Percentiles rank a stretch among this genome's conserved stretches.
These are phyloP conservation scores for Melinaea menophilus DNA, from an alignment of 2,888 invertebrate genomes.

Conservation along the genomic window DNA sequence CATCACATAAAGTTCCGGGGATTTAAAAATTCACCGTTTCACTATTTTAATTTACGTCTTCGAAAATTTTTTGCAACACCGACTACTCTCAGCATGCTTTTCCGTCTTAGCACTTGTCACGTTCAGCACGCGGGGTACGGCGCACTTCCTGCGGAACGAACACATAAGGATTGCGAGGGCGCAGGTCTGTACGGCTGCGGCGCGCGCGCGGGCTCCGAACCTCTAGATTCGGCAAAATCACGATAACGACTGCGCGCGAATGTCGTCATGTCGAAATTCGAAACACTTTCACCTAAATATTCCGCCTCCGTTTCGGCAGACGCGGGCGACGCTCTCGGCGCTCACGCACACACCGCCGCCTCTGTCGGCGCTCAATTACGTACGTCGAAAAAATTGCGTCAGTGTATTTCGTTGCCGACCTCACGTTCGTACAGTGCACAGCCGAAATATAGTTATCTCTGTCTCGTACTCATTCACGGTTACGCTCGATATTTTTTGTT, in stretches of 20 bases:
- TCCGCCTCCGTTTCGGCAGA: conserved; percentile 77
- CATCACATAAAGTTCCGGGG: conserved; percentile 66
- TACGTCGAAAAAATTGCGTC: conserved; percentile 77
- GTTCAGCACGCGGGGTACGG: conserved; percentile 56
- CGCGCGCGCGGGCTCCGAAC: conserved; percentile 62
- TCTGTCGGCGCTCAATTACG: conserved; percentile 71
- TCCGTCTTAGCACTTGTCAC: conserved; percentile 56
- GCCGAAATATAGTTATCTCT: conserved; percentile 76
- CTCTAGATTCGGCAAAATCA: conserved; percentile 77
- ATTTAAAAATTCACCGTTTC: conserved; percentile 59
- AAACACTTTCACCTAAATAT: conserved; percentile 79
- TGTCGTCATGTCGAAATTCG: conserved; percentile 79
- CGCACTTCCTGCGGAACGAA: conserved; percentile 61
- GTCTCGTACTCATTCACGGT: conserved; percentile 70
- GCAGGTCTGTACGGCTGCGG: conserved; percentile 45
- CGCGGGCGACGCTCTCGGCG: conserved; percentile 77
- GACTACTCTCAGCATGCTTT: conserved; percentile 71
- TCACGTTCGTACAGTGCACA: conserved; percentile 61
- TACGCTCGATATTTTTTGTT: conserved; percentile 63
- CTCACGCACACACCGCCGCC: conserved; percentile 72
- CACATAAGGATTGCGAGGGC: conserved; percentile 50
- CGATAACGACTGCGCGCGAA: conserved; percentile 78
- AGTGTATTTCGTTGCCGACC: conserved; percentile 76
- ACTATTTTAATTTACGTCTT: conserved; percentile 71
- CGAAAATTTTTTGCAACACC: conserved; percentile 62